Conservation (phyloP, 35 echinoderm and acorn worm species). For the Amphiura filiformis region DNA sequence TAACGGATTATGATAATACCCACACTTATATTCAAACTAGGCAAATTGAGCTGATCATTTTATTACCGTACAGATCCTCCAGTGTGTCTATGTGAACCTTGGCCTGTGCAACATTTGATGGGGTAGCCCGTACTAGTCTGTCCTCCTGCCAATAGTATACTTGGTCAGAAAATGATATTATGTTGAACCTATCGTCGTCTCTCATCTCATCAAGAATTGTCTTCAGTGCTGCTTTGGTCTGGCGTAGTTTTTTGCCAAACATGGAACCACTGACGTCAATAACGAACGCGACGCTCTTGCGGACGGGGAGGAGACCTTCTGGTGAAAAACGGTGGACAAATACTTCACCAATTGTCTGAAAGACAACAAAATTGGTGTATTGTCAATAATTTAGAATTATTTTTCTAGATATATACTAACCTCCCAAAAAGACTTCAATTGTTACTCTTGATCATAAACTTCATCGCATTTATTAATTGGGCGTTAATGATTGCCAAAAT, state of each 20-base stretch:
- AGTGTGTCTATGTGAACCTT: neutral
- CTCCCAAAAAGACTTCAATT: too few relatives aligned
- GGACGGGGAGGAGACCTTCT: slow-evolving; percentile 47
- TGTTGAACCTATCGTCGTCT: slow-evolving; percentile 73
- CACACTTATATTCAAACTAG: too few relatives aligned
- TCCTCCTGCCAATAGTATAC: slow-evolving; percentile 31
- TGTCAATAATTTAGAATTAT: too few relatives aligned
- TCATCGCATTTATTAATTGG: too few relatives aligned
- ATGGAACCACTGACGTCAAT: slow-evolving; percentile 99
- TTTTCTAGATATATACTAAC: too few relatives aligned
- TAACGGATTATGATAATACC: too few relatives aligned
- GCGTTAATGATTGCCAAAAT: too few relatives aligned
- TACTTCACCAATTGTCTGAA: slow-evolving; percentile 49
- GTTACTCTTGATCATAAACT: too few relatives aligned
- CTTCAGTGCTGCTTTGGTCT: slow-evolving; percentile 87
- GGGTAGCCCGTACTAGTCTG: neutral
- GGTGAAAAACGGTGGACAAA: slow-evolving; percentile 96
- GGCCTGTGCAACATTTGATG: neutral
- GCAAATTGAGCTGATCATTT: too few relatives aligned
- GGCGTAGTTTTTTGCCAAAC: slow-evolving; percentile 76
- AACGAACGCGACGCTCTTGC: slow-evolving; percentile 90
- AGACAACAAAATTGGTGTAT: too few relatives aligned
- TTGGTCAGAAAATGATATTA: slow-evolving; percentile 84
- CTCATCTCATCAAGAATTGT: slow-evolving; percentile 87
- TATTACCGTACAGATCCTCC: slow-evolving; percentile 19